Evolutionary conservation across 2,888 invertebrate species (phyloP).

Genomic region (Hermaeophaga mercurialis): DNA sequence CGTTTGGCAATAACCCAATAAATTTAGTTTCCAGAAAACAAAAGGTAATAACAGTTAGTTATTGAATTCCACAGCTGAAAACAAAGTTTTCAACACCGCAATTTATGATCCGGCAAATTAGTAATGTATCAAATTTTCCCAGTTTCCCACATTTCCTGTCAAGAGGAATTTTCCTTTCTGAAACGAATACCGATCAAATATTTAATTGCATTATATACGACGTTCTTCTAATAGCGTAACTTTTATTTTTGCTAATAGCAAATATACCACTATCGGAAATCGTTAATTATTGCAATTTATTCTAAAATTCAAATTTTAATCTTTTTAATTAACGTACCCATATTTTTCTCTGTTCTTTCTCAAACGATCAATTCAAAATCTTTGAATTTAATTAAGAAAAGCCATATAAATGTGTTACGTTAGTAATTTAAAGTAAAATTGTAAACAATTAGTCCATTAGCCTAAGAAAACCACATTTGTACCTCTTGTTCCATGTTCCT

Average conservation of each 20-base stretch:
- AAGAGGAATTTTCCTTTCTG: slow-evolving; percentile 9
- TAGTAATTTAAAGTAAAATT: neutral
- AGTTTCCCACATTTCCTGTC: slow-evolving; percentile 13
- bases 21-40: slow-evolving; percentile 13
- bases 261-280: too few species aligned
- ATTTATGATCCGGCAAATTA: slow-evolving; percentile 20
- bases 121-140: slow-evolving; percentile 18
- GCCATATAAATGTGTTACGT: too few species aligned
- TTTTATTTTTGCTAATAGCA: too few species aligned
- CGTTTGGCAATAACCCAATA: slow-evolving; percentile 10
- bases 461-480: neutral
- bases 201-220: slow-evolving; percentile 9
- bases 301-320: too few species aligned
- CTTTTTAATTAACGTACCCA: too few species aligned
- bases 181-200: slow-evolving; percentile 3
- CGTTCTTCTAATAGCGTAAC: too few species aligned
- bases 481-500: neutral
- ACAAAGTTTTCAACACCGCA: slow-evolving; percentile 19
- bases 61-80: slow-evolving; percentile 21
- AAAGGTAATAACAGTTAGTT: slow-evolving; percentile 21
- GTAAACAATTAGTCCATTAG: neutral
- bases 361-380: too few species aligned
- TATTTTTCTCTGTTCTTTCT: too few species aligned
- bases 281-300: too few species aligned
- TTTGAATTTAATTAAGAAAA: too few species aligned